phyloP scores from a whole-genome alignment of 2,888 invertebrate genomes.

The Clunio marinus region DNA sequence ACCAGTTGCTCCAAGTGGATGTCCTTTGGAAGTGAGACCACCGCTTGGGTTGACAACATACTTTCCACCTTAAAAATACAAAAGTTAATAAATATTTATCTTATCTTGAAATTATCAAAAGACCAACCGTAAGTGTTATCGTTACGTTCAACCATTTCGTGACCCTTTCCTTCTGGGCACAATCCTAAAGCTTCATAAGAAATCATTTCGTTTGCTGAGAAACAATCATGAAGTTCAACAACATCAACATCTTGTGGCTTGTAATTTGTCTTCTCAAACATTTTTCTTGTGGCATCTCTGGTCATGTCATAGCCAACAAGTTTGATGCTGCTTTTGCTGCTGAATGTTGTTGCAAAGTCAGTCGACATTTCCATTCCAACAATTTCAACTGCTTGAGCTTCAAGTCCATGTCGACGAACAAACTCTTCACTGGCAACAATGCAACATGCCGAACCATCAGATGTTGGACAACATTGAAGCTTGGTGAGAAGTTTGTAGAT shows the following conservation, averaged over 20 bases:
- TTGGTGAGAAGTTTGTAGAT: slow-evolving; percentile 92
- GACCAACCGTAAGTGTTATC: slow-evolving; percentile 84
- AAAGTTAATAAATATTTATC: slow-evolving; percentile 44
- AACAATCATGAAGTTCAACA: slow-evolving; percentile 96
- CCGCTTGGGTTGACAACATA: slow-evolving; percentile 98
- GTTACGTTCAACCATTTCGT: slow-evolving; percentile 84
- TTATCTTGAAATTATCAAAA: not conserved
- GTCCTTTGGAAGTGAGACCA: slow-evolving; percentile 97
- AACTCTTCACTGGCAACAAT: slow-evolving; percentile 88
- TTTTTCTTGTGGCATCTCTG: slow-evolving; percentile 67
- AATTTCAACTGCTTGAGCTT: slow-evolving; percentile 90
- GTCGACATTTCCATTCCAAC: slow-evolving; percentile 96
- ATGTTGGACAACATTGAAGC: slow-evolving; percentile 96
- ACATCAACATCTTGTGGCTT: slow-evolving; percentile 83
- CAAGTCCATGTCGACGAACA: slow-evolving; percentile 77
- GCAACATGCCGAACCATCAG: slow-evolving; percentile 95
- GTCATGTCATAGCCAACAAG: slow-evolving; percentile 91
- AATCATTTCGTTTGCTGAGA: slow-evolving; percentile 93
- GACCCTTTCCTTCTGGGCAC: slow-evolving; percentile 85
- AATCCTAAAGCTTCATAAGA: slow-evolving; percentile 95
- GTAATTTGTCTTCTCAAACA: slow-evolving; percentile 70
- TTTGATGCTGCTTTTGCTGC: slow-evolving; percentile 50
- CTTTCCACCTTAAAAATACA: slow-evolving; percentile 61
- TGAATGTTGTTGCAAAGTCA: slow-evolving; percentile 81
- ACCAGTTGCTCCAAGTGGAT: slow-evolving; percentile 95